These are phyloP conservation scores for Muscicapa comitata DNA, from an alignment of 2,797 vertebrate genomes.

Conservation along the genomic window DNA sequence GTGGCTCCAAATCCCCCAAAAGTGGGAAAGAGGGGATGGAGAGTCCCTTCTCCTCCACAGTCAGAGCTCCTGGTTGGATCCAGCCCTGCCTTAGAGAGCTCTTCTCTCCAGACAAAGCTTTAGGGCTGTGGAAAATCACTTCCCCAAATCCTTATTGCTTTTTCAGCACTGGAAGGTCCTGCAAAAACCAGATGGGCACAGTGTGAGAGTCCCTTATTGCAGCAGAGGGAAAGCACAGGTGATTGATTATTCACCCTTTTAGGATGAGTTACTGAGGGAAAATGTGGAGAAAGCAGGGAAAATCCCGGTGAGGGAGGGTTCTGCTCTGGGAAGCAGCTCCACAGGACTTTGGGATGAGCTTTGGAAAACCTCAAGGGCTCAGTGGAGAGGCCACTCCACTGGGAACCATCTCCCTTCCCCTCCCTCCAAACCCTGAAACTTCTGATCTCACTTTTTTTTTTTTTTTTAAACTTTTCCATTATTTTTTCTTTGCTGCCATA, in stretches of 20 bases:
- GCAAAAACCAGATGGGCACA: not conserved
- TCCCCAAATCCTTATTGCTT: not conserved
- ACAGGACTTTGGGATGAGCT: accelerated
- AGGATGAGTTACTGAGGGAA: not conserved
- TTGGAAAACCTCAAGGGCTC: not conserved
- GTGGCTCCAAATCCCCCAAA: not conserved
- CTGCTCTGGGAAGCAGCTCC: not conserved
- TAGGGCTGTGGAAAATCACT: not conserved
- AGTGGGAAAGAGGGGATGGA: not conserved
- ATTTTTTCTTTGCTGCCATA: too few species aligned
- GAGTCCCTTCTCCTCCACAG: not conserved
- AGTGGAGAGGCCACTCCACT: accelerated
- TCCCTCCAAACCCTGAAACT: too few species aligned
- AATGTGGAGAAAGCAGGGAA: accelerated
- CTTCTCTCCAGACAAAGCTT: not conserved
- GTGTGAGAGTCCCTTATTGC: accelerated
- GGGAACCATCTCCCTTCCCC: too few species aligned
- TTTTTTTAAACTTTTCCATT: too few species aligned
- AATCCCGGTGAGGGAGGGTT: accelerated
- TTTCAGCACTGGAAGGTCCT: not conserved
- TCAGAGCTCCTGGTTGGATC: not conserved
- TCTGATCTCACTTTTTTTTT: too few species aligned
- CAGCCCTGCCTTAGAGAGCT: not conserved
- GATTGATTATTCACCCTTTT: too few species aligned
- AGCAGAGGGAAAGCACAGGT: too few species aligned